A percentile compares a stretch with the other conserved stretches of the same genome.
phyloP scores from a whole-genome alignment of 2,888 invertebrate species.

The Orchestes rusci region DNA sequence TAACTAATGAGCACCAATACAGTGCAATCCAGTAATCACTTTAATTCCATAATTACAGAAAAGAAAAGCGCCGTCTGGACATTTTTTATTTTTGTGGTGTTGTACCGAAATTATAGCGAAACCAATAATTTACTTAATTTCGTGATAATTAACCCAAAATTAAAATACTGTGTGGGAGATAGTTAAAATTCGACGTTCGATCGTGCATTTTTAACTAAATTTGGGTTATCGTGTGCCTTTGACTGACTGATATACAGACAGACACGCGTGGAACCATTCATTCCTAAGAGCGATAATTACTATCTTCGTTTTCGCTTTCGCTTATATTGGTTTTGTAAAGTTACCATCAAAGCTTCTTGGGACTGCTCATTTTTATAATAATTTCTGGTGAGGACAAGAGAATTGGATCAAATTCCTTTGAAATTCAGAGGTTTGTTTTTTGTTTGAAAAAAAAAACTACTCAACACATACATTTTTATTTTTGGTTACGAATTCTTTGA shows the following conservation, averaged over 20 bases:
- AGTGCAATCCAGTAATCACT: too few relatives aligned
- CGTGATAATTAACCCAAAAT: constrained; percentile 10
- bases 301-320: too few relatives aligned
- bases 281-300: neutral
- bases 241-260: constrained; percentile 8
- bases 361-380: too few relatives aligned
- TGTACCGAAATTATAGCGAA: constrained; percentile 10
- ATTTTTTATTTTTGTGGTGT: constrained; percentile 5
- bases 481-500: too few relatives aligned
- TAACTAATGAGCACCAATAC: too few relatives aligned
- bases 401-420: too few relatives aligned
- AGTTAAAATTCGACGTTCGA: constrained; percentile 7
- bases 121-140: constrained; percentile 15
- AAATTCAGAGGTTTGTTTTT: too few relatives aligned
- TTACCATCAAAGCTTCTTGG: too few relatives aligned
- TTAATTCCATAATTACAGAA: constrained; percentile 5
- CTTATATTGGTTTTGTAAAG: too few relatives aligned
- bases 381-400: too few relatives aligned
- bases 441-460: too few relatives aligned
- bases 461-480: too few relatives aligned
- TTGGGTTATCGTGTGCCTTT: constrained; percentile 13
- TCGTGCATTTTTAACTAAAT: constrained; percentile 9
- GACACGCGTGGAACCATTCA: constrained; percentile 6
- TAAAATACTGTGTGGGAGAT: constrained; percentile 15
- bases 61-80: neutral